Base-by-base conservation (phyloP, 2,113 vertebrate species). In the Cariama cristata region DNA sequence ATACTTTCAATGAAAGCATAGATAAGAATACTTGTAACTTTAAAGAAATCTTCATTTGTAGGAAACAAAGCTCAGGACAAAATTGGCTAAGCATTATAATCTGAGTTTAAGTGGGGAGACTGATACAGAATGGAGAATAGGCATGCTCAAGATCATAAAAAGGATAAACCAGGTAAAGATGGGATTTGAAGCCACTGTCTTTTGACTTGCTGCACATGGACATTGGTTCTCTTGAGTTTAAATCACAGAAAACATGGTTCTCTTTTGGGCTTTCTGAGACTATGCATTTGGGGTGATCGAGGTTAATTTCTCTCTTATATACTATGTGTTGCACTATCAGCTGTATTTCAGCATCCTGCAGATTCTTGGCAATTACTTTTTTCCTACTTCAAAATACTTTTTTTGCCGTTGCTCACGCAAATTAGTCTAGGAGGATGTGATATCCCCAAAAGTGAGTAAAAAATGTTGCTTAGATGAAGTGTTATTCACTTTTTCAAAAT, bases 141-240 rank as follows among this genome's bases (percentile, higher is more conserved):
- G 44, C 42, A 8, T 50, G 28, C 45, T 87, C 17, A 71, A 64
- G 62, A 84, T 92, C 49, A 38, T 95, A 73, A 75, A 96, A 92
- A 75, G 64, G 86, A 72, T 84, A 87, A 93, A 87, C 40, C 60
- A 62, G 83, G 84, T 91, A 89, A 93, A 96, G 40, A 72, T 84
- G 73, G 62, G 75, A 73, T 86, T 94, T 97, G 79, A 63, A 73
- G 42, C 50, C 32, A 4, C 40, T 82, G 3, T 58, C 79, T 86
- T 76, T 87, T 86, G 82, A 86, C 79, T 85, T 92, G 69, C 47
- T 87, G 53, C 50, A 23, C 23, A 13, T 38, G 77, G 62, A 23
- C 18, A 1, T 79, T 53, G 49, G 79, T 90, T 85, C 55, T 71
- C 50, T 64, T 58, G 71, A 87, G 40, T 90, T 77, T 73, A 92